Evolutionary conservation across 2,888 invertebrate genomes (phyloP), one percentile per base, ranked within the genome.

Genomic region (Drosophila demipolita): DNA sequence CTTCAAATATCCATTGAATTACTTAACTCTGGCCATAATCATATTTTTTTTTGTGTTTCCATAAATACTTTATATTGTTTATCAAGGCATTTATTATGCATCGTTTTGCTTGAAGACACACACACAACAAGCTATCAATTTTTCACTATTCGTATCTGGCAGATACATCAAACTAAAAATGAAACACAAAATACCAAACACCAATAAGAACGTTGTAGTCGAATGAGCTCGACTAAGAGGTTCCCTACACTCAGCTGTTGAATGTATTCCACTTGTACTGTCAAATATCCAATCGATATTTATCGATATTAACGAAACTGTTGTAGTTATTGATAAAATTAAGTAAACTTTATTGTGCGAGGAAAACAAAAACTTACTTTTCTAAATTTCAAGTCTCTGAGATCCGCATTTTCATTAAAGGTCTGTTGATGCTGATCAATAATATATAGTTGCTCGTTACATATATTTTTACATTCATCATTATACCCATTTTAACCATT

Each of bases 31-130:
- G 12, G n/a, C 9, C 33, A 36, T 48, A 15, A 23, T 45, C 15
- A 23, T 23, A 8, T 20, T 63, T 32, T 26, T 63, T 66, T 20
- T 59, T 61, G 55, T 53, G 29, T 69, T 66, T 74, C 61, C 73
- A 80, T 77, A 73, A 68, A 78, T 82, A 82, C 80, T 82, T 72
- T 58, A 64, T 70, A 80, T 78, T 82, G 80, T 81, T 84, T 87
- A 85, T 81, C 69, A 78, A 84, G 75, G 73, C 87, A 85, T 87
- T 84, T 85, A 80, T 84, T 87, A 87, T 83, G 83, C 83, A 83
- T 82, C 85, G 87, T 82, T 83, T 71, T 87, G 85, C 80, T 84
- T 84, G 72, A 79, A 54, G 77, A 83, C 61, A 67, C 54, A 54
- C 26, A 49, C 36, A 35, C 74, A 66, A 61, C 42, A 81, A 77